Evolutionary conservation across 2,888 invertebrate genomes (phyloP), one percentile per base, ranked within the genome.

Genomic region (Amiota communis): DNA sequence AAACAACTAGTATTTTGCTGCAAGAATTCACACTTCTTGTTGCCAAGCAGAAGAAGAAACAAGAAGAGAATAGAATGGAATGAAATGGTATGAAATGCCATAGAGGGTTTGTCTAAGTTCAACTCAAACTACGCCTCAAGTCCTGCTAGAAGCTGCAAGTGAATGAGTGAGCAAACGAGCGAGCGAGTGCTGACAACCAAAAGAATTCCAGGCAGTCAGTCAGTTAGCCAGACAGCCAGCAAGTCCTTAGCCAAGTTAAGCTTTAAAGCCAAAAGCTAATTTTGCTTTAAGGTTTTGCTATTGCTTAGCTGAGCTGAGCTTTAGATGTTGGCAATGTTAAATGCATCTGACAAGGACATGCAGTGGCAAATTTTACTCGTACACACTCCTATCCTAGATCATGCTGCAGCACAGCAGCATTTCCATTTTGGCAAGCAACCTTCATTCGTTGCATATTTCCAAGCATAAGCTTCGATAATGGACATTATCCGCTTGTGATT

Each of bases 401-500:
- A 47, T n/a, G 57, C 46, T 13, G 20, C 36, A n/a, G 15, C 70
- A 59, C 36, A 71, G 63, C 78, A 76, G 79, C 73, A 78, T 77
- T 75, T 78, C 57, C 12, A 11, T 13, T 63, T 63, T 63, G 63
- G 46, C 63, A 49, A 51, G 47, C 51, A 53, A 23, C 67, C 9
- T 12, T 49, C 3, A 20, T 12, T 36, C 63, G 12, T 23, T 67
- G 51, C 20, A 10, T 47, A 47, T 47, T 23, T 48, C n/a, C 17
- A 20, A 36, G 20, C 56, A 17, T 56, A 57, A 73, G 74, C 64
- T 63, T 17, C 15, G 36, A 47, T 61, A 72, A 72, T 72, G 72
- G 81, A 83, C 84, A 83, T 78, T 83, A 83, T 83, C 84, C 82
- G 84, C 84, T 83, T 85, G 82, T 85, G 83, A 83, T 83, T 85